phyloP scores from a whole-genome alignment of 2,888 invertebrate genomes.

The Lottia scabra region DNA sequence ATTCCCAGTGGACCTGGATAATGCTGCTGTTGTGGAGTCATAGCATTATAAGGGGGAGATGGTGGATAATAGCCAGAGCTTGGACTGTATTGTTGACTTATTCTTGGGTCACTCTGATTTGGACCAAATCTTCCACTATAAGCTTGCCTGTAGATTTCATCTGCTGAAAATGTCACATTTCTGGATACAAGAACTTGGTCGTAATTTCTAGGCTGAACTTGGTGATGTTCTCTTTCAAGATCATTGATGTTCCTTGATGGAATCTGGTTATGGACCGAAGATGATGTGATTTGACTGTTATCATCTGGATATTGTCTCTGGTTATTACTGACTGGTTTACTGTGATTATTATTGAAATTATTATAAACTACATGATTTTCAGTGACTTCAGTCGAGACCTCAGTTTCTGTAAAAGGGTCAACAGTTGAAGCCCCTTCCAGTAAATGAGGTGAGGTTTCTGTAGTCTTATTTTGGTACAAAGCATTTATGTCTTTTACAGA shows the following conservation, averaged over 20 bases:
- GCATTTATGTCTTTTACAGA: conserved; percentile 45
- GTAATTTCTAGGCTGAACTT: conserved; percentile 39
- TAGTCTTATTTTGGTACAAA: conserved; percentile 29
- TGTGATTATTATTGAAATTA: neutral
- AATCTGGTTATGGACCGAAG: neutral
- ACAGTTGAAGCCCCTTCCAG: conserved; percentile 19
- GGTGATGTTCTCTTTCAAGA: conserved; percentile 18
- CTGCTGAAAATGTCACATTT: conserved; percentile 55
- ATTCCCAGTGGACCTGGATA: neutral
- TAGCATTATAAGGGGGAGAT: neutral
- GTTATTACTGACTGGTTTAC: conserved; percentile 16
- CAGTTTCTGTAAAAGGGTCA: conserved; percentile 21
- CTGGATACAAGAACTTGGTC: conserved; percentile 47
- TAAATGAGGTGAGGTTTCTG: conserved; percentile 13
- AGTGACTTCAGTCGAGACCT: conserved; percentile 28
- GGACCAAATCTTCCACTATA: conserved; percentile 25
- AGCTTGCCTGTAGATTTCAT: conserved; percentile 60
- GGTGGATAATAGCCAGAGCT: neutral
- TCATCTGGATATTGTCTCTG: conserved; percentile 13
- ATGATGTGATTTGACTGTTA: neutral
- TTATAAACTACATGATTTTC: conserved; percentile 13
- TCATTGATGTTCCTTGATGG: conserved; percentile 15
- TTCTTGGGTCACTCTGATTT: conserved; percentile 5
- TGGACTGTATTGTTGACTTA: neutral
- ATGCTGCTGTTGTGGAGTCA: neutral